Percentiles rank a stretch among this genome's conserved stretches.
These are phyloP conservation scores for Drosophila bunnanda DNA, from an alignment of 2,888 invertebrate species.

Conservation along the genomic window DNA sequence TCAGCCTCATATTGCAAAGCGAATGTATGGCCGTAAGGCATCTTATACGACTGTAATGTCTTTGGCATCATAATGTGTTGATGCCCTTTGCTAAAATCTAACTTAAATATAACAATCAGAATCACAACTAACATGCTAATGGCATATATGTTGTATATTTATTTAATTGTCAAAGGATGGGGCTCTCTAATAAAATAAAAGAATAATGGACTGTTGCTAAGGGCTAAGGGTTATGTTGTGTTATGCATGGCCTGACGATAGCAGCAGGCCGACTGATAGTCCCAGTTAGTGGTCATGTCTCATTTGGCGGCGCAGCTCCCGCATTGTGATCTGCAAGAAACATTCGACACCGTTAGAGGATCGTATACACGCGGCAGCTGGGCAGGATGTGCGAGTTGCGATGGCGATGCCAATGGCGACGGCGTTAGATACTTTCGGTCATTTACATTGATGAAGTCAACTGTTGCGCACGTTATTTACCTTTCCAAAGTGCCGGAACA, in stretches of 20 bases:
- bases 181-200: not conserved
- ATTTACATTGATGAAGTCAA: conserved; percentile 42
- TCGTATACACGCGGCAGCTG: not conserved
- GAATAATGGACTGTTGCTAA: not conserved
- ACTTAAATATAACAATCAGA: not conserved
- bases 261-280: conserved; percentile 1
- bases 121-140: not conserved
- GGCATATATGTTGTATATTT: not conserved
- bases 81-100: not conserved
- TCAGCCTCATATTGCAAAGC: too few relatives aligned
- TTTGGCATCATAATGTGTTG: too few relatives aligned
- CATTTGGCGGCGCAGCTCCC: conserved; percentile 67
- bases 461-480: conserved; percentile 64
- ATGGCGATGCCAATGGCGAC: not conserved
- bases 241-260: not conserved
- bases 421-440: conserved; percentile 56
- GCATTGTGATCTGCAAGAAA: conserved; percentile 70
- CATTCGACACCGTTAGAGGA: conserved; percentile 6
- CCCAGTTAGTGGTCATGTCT: conserved; percentile 32
- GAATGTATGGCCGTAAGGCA: too few relatives aligned
- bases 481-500: conserved; percentile 60
- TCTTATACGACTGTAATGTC: too few relatives aligned
- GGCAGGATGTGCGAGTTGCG: not conserved
- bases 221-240: not conserved
- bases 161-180: not conserved